Percentiles rank a stretch among this genome's conserved stretches.
These are phyloP conservation scores for Lophius piscatorius DNA, from an alignment of 2,113 vertebrate genomes.

Conservation along the genomic window DNA sequence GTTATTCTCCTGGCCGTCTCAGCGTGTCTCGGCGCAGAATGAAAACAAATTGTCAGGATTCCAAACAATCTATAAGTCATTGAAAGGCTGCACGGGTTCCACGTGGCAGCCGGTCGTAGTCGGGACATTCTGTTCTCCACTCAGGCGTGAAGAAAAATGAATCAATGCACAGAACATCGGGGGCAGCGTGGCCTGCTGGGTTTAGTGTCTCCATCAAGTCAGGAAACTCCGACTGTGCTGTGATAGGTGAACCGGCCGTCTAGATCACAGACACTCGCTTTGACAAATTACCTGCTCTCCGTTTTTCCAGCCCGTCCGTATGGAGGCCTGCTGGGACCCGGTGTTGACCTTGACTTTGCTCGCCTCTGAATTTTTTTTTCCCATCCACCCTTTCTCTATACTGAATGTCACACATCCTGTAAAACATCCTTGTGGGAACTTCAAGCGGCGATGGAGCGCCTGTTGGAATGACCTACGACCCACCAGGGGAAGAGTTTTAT, in stretches of 20 bases:
- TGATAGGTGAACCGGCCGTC: slow-evolving; percentile 41
- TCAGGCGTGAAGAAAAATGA: background rate
- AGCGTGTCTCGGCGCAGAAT: background rate
- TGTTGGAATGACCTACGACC: slow-evolving; percentile 29
- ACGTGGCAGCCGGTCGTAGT: slow-evolving; percentile 9
- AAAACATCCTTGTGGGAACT: slow-evolving; percentile 5
- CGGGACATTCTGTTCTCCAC: slow-evolving; percentile 34
- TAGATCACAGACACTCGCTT: slow-evolving; percentile 35
- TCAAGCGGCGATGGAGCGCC: slow-evolving; percentile 6
- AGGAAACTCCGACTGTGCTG: slow-evolving; percentile 33
- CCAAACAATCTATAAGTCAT: slow-evolving; percentile 5
- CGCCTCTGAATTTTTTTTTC: background rate
- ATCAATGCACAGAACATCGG: slow-evolving; percentile 16
- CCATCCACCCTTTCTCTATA: slow-evolving; percentile 7
- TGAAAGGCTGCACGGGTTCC: slow-evolving; percentile 14
- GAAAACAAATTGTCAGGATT: slow-evolving; percentile 17
- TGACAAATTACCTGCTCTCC: slow-evolving; percentile 50
- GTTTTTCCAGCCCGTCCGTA: slow-evolving; percentile 19
- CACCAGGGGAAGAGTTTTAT: too few relatives aligned
- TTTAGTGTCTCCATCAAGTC: slow-evolving; percentile 16
- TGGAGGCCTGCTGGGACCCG: slow-evolving; percentile 32
- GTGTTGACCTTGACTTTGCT: slow-evolving; percentile 24
- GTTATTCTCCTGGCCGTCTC: slow-evolving; percentile 4
- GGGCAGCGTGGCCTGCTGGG: slow-evolving; percentile 10
- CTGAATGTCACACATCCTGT: slow-evolving; percentile 2